Evolutionary conservation across 1,140 invertebrate species (phyloP).

Genomic region (Cataglyphis hispanica): DNA sequence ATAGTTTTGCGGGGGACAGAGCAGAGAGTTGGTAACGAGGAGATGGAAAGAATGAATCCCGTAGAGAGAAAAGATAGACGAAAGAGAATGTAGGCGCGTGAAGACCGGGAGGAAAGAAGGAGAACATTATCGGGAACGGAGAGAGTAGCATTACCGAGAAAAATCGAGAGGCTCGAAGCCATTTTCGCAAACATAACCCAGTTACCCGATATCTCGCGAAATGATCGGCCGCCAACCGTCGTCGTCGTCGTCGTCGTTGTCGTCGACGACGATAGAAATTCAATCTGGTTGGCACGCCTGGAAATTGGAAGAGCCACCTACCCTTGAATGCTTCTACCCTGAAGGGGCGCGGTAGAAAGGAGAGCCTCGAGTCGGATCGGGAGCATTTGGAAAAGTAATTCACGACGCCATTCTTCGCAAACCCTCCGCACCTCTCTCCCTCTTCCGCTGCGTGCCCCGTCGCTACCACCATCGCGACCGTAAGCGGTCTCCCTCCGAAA

Average conservation of each 20-base stretch:
- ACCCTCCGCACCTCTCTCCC: constrained; percentile 60
- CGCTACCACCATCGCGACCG: constrained; percentile 1
- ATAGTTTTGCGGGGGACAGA: constrained; percentile 50
- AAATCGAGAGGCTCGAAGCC: constrained; percentile 72
- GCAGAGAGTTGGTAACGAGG: constrained; percentile 37
- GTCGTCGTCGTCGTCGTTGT: constrained; percentile 48
- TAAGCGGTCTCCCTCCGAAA: constrained; percentile 57
- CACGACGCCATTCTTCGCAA: constrained; percentile 73
- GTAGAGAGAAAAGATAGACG: not conserved
- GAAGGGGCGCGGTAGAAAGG: constrained; percentile 61
- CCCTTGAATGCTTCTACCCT: constrained; percentile 72
- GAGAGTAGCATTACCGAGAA: constrained; percentile 66
- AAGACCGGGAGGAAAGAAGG: not conserved
- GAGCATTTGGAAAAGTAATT: constrained; percentile 78
- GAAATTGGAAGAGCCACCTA: constrained; percentile 81
- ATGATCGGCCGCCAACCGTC: constrained; percentile 77
- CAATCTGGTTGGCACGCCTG: constrained; percentile 81
- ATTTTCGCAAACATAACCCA: constrained; percentile 79
- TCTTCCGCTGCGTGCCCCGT: not conserved
- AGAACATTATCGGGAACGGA: not conserved
- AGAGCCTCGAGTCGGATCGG: constrained; percentile 64
- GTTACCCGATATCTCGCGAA: constrained; percentile 79
- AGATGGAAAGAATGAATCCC: constrained; percentile 31
- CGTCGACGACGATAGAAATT: constrained; percentile 81
- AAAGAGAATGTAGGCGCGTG: not conserved